Percentiles rank a stretch among this genome's conserved stretches.
These are phyloP conservation scores for Drosophila eohydei DNA, from an alignment of 2,888 invertebrate genomes.

Conservation along the genomic window DNA sequence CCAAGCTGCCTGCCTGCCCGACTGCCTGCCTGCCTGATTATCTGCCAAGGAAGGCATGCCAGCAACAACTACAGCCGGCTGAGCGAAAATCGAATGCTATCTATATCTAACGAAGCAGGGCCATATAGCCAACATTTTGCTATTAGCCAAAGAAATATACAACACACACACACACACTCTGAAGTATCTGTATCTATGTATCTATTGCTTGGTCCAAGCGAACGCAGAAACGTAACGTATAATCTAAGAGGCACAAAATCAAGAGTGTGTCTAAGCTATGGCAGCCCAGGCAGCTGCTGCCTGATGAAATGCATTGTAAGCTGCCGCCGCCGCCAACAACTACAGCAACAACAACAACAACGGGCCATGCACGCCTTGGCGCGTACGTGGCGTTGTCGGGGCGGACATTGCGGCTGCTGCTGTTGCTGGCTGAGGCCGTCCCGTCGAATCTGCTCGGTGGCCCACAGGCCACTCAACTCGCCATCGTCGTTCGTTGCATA, in stretches of 20 bases:
- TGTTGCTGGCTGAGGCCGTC: slow-evolving; percentile 49
- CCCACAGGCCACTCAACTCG: slow-evolving; percentile 74
- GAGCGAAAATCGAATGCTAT: slow-evolving; percentile 77
- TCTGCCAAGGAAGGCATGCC: slow-evolving; percentile 80
- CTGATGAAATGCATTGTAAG: slow-evolving; percentile 76
- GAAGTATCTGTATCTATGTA: slow-evolving; percentile 66
- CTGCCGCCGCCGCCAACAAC: slow-evolving; percentile 42
- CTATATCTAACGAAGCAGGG: slow-evolving; percentile 79
- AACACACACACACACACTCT: slow-evolving; percentile 24
- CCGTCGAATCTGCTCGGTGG: slow-evolving; percentile 64
- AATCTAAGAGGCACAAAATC: slow-evolving; percentile 75
- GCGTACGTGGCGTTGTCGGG: slow-evolving; percentile 77
- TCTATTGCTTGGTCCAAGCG: slow-evolving; percentile 62
- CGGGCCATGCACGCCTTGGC: slow-evolving; percentile 63
- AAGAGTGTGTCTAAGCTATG: slow-evolving; percentile 73
- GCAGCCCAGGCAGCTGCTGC: slow-evolving; percentile 64
- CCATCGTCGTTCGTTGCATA: slow-evolving; percentile 38
- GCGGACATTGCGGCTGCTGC: slow-evolving; percentile 53
- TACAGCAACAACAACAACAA: slow-evolving; percentile 29
- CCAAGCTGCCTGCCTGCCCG: slow-evolving; percentile 54
- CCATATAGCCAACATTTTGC: slow-evolving; percentile 79
- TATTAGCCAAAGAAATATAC: slow-evolving; percentile 79
- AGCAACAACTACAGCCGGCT: slow-evolving; percentile 68
- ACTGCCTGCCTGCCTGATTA: slow-evolving; percentile 66
- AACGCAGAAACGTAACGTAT: slow-evolving; percentile 78